A percentile compares a stretch with the other conserved stretches of the same genome.
phyloP scores from a whole-genome alignment of 2,797 vertebrate species.

The Argya squamiceps region DNA sequence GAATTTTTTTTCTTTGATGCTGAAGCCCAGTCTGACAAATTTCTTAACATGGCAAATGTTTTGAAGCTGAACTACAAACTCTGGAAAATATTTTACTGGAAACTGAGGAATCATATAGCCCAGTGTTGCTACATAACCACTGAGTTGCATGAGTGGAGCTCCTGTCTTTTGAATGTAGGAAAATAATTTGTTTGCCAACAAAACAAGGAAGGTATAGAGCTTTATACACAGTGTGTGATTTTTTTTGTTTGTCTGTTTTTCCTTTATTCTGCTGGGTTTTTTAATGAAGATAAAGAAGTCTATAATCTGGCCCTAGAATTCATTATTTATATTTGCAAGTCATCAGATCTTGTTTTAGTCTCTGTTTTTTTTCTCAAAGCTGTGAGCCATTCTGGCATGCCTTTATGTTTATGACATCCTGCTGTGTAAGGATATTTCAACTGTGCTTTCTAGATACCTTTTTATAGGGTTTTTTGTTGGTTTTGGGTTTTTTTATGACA shows the following conservation, averaged over 20 bases:
- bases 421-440: constrained; percentile 71
- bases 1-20: neutral
- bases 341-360: constrained; percentile 63
- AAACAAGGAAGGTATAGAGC: neutral
- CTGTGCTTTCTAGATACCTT: constrained; percentile 68
- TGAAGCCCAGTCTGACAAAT: neutral
- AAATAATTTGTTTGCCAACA: neutral
- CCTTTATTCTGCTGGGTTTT: neutral
- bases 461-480: neutral
- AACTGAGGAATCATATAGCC: neutral
- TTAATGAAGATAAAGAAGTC: constrained; percentile 14
- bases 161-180: neutral
- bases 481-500: neutral
- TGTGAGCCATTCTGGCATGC: constrained; percentile 62
- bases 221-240: neutral
- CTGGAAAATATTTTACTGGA: neutral
- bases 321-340: constrained; percentile 68
- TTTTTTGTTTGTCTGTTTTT: neutral
- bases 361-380: constrained; percentile 28
- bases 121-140: neutral
- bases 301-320: constrained; percentile 51
- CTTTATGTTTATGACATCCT: constrained; percentile 71
- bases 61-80: neutral
- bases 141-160: neutral
- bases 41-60: neutral